These are phyloP conservation scores for Podilymbus podiceps DNA, from an alignment of 2,113 vertebrate genomes.

Conservation along the genomic window DNA sequence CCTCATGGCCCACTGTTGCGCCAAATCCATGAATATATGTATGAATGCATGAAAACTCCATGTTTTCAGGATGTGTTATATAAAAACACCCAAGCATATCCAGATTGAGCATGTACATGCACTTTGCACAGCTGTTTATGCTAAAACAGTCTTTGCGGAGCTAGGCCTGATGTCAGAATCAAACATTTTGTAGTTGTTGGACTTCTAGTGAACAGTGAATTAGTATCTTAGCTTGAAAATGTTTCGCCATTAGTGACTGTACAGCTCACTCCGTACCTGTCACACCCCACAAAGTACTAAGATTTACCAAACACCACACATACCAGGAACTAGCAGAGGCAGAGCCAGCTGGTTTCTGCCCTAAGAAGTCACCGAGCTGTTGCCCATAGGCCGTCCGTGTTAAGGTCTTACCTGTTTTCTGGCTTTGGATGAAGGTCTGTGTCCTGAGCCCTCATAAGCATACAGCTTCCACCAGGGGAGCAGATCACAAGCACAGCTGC, in stretches of 20 bases:
- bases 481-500: background rate
- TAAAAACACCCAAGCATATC: constrained; percentile 33
- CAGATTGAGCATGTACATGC: background rate
- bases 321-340: constrained; percentile 4
- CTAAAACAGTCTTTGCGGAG: background rate
- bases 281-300: constrained; percentile 4
- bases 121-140: constrained; percentile 18
- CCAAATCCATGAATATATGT: constrained; percentile 35
- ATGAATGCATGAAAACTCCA: constrained; percentile 3
- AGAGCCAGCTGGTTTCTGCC: background rate
- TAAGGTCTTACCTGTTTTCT: background rate
- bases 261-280: background rate
- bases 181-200: background rate
- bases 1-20: constrained; percentile 29
- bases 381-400: background rate
- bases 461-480: background rate
- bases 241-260: background rate
- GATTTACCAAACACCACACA: background rate
- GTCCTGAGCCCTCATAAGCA: background rate
- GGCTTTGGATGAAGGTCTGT: background rate
- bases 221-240: background rate
- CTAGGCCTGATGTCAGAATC: background rate
- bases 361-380: background rate
- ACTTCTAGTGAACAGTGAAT: background rate
- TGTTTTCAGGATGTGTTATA: constrained; percentile 20